Evolutionary conservation across 2,888 invertebrate genomes (phyloP), one percentile per base, ranked within the genome.

Genomic region (Sycophila texana): DNA sequence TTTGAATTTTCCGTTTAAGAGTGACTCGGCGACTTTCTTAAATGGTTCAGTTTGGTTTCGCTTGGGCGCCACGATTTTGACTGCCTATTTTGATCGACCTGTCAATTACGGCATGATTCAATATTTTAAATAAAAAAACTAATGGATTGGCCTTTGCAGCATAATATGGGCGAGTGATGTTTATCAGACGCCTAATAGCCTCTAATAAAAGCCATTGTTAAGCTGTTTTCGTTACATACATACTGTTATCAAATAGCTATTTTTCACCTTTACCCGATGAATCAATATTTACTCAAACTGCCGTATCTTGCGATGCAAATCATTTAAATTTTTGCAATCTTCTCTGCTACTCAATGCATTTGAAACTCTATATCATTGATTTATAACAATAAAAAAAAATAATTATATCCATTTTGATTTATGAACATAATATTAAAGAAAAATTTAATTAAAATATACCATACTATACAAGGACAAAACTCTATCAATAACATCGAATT

Each of bases 61-160:
- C 20, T 10, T 2, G 7, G 4, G 7, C 18, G n/a, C 2, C 13
- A 49, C 18, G 51, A 4, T 57, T 51, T 47, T 26, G 66, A 58
- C 74, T 57, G 49, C 60, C 49, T 79, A 66, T 79, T 79, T 79
- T 72, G 79, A 79, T 74, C 60, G 47, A 26, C 58, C 65, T 67
- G 79, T 79, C 79, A 75, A 75, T 75, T 75, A 71, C 39, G 20
- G 39, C 18, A 39, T 61, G 58, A 67, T 67, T 72, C 66, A 72
- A 55, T 63, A 18, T 18, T n/a, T 13, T 5, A n/a, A 30, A 13
- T 1, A 20, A 12, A 55, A 70, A 72, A 66, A 58, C 47, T 26
- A 2, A 26, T 26, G 26, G 39, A 63, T 66, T 20, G 53, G n/a
- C 30, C 53, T 30, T 30, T 2, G 18, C 3, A 14, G 20, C 39